phyloP scores from a whole-genome alignment of 1,140 invertebrate genomes.

The Drosophila kanapiae region DNA sequence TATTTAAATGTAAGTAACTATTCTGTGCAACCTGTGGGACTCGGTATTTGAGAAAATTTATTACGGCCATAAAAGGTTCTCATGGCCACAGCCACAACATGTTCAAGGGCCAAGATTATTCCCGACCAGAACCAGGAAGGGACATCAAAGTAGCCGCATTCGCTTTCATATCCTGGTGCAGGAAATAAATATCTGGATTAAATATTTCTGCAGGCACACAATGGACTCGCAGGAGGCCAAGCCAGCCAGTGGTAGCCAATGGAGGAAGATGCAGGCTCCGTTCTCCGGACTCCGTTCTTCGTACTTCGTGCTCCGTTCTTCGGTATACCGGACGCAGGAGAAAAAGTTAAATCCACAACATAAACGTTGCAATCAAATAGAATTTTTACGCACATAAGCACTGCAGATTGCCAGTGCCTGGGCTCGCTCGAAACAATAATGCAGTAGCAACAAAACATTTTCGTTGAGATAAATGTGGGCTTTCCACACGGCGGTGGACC shows the following conservation, averaged over 20 bases:
- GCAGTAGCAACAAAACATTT: slow-evolving; percentile 70
- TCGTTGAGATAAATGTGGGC: slow-evolving; percentile 67
- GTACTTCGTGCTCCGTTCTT: neutral
- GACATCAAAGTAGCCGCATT: slow-evolving; percentile 64
- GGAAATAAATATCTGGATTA: slow-evolving; percentile 77
- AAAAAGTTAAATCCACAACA: slow-evolving; percentile 44
- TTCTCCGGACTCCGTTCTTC: neutral
- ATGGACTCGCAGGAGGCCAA: slow-evolving; percentile 14
- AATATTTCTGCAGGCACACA: slow-evolving; percentile 62
- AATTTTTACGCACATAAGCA: slow-evolving; percentile 77
- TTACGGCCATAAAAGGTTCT: slow-evolving; percentile 19
- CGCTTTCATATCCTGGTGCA: slow-evolving; percentile 65
- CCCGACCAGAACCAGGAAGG: slow-evolving; percentile 15
- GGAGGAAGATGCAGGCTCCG: slow-evolving; percentile 3
- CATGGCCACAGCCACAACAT: slow-evolving; percentile 5
- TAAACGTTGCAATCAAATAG: slow-evolving; percentile 76
- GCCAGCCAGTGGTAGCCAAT: neutral
- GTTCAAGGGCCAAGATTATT: slow-evolving; percentile 19
- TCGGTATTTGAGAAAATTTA: slow-evolving; percentile 24
- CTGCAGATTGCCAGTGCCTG: slow-evolving; percentile 28
- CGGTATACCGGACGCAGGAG: neutral
- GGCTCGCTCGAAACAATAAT: slow-evolving; percentile 53
- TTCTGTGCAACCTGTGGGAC: slow-evolving; percentile 9
- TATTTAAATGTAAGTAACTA: slow-evolving; percentile 23
- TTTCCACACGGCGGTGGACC: slow-evolving; percentile 25